phyloP scores from a whole-genome alignment of 2,797 vertebrate species.

The Leucoraja ocellata region DNA sequence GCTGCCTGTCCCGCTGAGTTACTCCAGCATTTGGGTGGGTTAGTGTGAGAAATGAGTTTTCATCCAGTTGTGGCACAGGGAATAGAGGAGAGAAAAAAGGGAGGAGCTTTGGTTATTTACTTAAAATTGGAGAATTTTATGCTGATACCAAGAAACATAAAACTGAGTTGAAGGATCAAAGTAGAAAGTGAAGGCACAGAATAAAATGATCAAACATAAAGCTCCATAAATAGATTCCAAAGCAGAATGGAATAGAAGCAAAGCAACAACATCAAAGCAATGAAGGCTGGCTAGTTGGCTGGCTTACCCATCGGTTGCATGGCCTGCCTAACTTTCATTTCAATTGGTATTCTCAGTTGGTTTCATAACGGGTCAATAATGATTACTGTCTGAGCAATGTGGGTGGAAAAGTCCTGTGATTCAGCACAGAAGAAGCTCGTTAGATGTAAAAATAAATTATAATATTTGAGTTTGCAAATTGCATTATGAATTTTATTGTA shows the following conservation, averaged over 20 bases:
- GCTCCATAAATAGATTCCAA: not conserved
- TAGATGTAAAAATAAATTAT: not conserved
- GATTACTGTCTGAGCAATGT: not conserved
- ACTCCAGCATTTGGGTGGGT: no score
- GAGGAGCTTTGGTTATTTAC: no score
- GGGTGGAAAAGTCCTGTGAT: not conserved
- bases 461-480: not conserved
- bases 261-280: not conserved
- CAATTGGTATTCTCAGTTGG: not conserved
- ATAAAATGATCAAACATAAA: not conserved
- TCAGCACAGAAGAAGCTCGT: not conserved
- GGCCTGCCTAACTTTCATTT: not conserved
- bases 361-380: not conserved
- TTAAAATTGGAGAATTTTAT: no score
- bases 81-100: no score
- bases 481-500: not conserved
- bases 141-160: not conserved
- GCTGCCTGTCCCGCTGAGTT: no score
- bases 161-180: not conserved
- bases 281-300: not conserved
- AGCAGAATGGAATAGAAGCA: not conserved
- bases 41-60: no score
- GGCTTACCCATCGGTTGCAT: not conserved
- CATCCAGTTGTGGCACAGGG: no score
- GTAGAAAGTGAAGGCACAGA: not conserved